Conservation (phyloP, 2,797 vertebrate genomes). For the Paratrypauchen microcephalus region DNA sequence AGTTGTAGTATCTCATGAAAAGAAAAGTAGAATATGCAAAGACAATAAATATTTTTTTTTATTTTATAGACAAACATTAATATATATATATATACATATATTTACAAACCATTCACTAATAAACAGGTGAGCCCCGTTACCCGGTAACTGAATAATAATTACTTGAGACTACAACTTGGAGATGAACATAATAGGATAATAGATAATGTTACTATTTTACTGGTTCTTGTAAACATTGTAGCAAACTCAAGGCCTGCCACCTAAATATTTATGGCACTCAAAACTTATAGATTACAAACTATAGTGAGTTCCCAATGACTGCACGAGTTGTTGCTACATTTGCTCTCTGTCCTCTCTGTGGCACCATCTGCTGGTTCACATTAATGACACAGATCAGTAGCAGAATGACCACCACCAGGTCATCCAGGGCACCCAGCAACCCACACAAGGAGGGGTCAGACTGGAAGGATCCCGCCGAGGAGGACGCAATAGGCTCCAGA, state of each 20-base stretch:
- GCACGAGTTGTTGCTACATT: constrained; percentile 35
- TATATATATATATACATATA: constrained; percentile 5
- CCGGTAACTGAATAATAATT: no score
- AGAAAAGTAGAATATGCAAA: not conserved
- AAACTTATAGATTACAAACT: constrained; percentile 32
- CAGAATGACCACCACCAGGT: constrained; percentile 80
- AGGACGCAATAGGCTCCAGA: constrained; percentile 56
- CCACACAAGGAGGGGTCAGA: constrained; percentile 72
- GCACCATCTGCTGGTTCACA: constrained; percentile 79
- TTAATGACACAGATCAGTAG: constrained; percentile 82
- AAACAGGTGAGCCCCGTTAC: constrained; percentile 18
- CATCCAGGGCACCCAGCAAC: constrained; percentile 77
- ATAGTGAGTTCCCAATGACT: constrained; percentile 53
- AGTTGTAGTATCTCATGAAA: not conserved
- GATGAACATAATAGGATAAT: not conserved
- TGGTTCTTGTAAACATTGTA: constrained; percentile 46
- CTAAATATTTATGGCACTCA: constrained; percentile 15
- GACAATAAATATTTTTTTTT: constrained; percentile 57
- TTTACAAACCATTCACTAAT: constrained; percentile 40
- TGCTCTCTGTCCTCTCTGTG: constrained; percentile 58
- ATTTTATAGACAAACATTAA: constrained; percentile 53
- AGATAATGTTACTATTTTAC: not conserved
- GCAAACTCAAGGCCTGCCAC: not conserved
- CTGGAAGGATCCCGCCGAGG: constrained; percentile 42
- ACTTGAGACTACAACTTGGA: not conserved